Evolutionary conservation across 2,113 vertebrate genomes (phyloP), one percentile per base, ranked within the genome.

Genomic region (Lates calcarifer): DNA sequence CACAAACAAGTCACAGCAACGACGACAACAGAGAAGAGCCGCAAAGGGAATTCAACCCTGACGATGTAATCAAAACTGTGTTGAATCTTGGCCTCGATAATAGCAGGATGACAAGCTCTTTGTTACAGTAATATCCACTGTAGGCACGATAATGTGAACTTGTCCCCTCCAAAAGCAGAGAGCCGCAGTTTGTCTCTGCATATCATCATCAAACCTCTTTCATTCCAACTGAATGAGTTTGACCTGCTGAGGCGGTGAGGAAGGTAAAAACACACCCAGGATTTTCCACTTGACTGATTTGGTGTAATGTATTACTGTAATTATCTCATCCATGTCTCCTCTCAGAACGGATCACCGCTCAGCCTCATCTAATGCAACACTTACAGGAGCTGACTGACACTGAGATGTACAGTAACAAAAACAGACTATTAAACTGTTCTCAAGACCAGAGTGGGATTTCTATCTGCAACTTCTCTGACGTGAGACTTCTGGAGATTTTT

Each of bases 341-440:
- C 74, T 82, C 66, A 79, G 67, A 72, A 75, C n/a, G 15, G 74
- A 70, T 86, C 81, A 77, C 60, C 65, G 87, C 78, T 77, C 31
- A 0, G 57, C 61, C 58, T 43, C 56, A 24, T 72, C 77, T 74
- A 17, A 70, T 12, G 74, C 60, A 49, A 62, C 74, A 53, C 57
- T 28, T 2, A 17, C n/a, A n/a, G n/a, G n/a, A 76, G 76, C 65
- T 2, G 29, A 4, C 24, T 61, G 31, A 12, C 70, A 49, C 58
- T 0, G 13, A 28, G 24, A 29, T 20, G 17, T 64, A 39, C 53
- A 37, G 58, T 29, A 57, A 74, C 62, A 43, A 45, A 61, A 43
- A 64, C 47, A 31, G 35, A 57, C 66, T 33, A 68, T 55, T 61
- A 62, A 68, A 68, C 56, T 56, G 60, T 51, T 56, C 45, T 57